phyloP scores from a whole-genome alignment of 2,113 vertebrate species.

The Dolichallabes microphthalmus region DNA sequence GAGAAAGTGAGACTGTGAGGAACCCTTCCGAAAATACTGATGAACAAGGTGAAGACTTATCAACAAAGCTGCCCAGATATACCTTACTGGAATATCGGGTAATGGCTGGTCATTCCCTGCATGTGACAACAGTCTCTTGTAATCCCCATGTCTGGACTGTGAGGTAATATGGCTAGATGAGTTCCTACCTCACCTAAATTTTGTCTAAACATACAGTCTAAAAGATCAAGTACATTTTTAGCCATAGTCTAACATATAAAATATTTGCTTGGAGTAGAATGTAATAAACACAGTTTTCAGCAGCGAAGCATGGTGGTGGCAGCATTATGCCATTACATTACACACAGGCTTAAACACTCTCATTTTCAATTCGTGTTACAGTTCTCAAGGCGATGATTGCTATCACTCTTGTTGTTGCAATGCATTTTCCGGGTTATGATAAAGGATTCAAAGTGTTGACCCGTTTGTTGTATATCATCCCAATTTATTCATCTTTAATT shows the following conservation, averaged over 20 bases:
- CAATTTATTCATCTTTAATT: not conserved
- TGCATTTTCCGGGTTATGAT: not conserved
- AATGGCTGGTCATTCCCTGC: not conserved
- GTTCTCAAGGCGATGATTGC: not conserved
- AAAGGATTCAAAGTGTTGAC: not conserved
- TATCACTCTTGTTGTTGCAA: not conserved
- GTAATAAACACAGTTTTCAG: not conserved
- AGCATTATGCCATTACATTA: not conserved
- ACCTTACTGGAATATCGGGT: not conserved
- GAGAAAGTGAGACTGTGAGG: not conserved
- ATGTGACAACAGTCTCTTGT: not conserved
- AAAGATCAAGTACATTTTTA: not conserved
- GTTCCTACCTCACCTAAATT: not conserved
- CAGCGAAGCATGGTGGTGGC: not conserved
- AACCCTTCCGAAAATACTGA: not conserved
- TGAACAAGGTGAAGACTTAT: not conserved
- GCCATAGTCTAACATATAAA: not conserved
- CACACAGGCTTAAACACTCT: not conserved
- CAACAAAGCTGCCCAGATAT: not conserved
- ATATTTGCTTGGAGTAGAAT: not conserved
- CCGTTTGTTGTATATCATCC: not conserved
- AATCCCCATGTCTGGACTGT: not conserved
- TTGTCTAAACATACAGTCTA: not conserved
- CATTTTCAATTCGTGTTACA: not conserved
- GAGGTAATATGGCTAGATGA: not conserved